A percentile compares a stretch with the other conserved stretches of the same genome.
phyloP scores from a whole-genome alignment of 2,113 vertebrate species.

The Tyto alba region DNA sequence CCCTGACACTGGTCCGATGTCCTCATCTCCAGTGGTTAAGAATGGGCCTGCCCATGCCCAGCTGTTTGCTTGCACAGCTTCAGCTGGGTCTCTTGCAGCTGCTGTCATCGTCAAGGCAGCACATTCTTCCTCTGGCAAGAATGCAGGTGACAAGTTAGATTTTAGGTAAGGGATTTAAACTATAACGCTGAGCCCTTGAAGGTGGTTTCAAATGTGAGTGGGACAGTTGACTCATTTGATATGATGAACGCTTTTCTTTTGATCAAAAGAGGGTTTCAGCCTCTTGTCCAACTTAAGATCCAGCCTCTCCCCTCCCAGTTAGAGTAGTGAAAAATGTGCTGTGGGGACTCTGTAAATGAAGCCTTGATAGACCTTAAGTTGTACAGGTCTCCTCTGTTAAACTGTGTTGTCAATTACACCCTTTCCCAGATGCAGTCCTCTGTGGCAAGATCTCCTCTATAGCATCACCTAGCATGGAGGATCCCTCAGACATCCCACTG shows the following conservation, averaged over 20 bases:
- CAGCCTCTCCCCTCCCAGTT: neutral
- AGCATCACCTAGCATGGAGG: neutral
- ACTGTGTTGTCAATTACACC: neutral
- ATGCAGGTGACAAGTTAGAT: neutral
- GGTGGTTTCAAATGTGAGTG: neutral
- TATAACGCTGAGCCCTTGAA: neutral
- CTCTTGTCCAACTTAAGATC: neutral
- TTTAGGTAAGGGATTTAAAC: neutral
- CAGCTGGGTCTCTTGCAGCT: neutral
- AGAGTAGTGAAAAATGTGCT: neutral
- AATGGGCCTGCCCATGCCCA: neutral
- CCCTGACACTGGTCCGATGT: fast-evolving
- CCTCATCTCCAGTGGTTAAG: neutral
- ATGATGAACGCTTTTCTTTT: fast-evolving
- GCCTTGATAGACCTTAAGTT: neutral
- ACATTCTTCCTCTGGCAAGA: neutral
- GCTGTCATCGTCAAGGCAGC: neutral
- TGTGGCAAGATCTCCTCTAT: neutral
- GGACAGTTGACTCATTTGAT: neutral
- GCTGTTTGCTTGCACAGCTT: neutral
- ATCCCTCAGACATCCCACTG: no score
- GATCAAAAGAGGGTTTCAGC: neutral
- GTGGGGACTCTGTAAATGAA: neutral
- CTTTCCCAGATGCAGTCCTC: neutral
- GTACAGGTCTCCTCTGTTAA: neutral